phyloP scores from a whole-genome alignment of 2,113 vertebrate genomes.

The Mesembrinibis cayennensis region DNA sequence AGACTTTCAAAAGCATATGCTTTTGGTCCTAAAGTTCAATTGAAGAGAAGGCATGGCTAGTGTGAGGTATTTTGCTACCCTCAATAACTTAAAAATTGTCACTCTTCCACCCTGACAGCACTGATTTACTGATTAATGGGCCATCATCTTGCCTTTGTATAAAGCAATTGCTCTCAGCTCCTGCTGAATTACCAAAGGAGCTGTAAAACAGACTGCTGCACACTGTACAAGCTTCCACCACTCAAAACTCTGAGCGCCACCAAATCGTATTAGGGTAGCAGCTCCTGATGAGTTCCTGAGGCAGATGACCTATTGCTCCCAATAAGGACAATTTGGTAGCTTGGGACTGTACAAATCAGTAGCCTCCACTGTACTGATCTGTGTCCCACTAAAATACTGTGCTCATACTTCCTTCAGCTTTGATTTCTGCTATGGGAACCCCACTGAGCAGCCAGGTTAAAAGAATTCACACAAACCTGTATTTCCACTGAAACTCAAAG shows the following conservation, averaged over 20 bases:
- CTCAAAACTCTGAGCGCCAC: neutral
- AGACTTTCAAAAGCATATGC: neutral
- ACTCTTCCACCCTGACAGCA: neutral
- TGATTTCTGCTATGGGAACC: neutral
- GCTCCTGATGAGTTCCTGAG: neutral
- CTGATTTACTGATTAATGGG: slow-evolving; percentile 4
- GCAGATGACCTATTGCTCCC: neutral
- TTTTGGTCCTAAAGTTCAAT: neutral
- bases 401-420: neutral
- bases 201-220: neutral
- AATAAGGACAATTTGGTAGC: neutral
- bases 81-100: neutral
- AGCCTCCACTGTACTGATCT: neutral
- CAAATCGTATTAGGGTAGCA: neutral
- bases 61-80: neutral
- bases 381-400: neutral
- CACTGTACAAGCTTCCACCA: neutral
- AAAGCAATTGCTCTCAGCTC: neutral
- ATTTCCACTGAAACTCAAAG: neutral
- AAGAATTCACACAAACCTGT: neutral
- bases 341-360: neutral
- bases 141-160: neutral
- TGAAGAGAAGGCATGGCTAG: neutral
- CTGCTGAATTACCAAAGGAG: neutral
- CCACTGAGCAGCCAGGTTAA: neutral